These are phyloP conservation scores for Synanthedon tipuliformis DNA, from an alignment of 2,888 invertebrate genomes.

Conservation along the genomic window DNA sequence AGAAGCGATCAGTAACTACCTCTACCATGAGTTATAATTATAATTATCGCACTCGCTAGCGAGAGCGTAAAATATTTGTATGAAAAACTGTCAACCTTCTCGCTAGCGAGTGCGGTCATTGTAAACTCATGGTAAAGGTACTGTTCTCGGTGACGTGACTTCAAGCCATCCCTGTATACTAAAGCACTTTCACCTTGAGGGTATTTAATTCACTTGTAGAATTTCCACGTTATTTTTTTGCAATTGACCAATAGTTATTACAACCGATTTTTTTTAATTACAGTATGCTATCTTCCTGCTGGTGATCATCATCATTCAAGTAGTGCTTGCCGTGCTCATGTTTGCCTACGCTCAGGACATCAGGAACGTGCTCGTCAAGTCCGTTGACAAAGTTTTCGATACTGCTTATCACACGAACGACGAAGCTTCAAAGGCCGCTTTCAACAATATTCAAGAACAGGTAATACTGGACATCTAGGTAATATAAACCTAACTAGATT, in stretches of 20 bases:
- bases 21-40: no score
- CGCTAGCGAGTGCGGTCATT: no score
- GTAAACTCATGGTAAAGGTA: no score
- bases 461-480: conserved; percentile 30
- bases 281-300: conserved; percentile 81
- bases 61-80: no score
- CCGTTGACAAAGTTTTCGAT: conserved; percentile 33
- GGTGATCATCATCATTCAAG: conserved; percentile 78
- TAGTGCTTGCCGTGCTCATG: conserved; percentile 75
- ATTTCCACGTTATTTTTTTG: neutral
- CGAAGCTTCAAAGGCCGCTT: conserved; percentile 59
- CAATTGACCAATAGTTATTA: neutral
- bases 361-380: conserved; percentile 54
- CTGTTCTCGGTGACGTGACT: no score
- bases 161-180: no score
- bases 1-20: no score
- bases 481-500: neutral
- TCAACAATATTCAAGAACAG: conserved; percentile 73
- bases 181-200: no score
- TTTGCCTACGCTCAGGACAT: conserved; percentile 73
- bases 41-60: no score
- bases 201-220: no score
- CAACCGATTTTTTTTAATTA: conserved; percentile 20
- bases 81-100: no score
- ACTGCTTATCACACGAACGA: conserved; percentile 24